Base-by-base conservation (phyloP, 2,113 vertebrate genomes). In the Odobenus rosmarus region DNA sequence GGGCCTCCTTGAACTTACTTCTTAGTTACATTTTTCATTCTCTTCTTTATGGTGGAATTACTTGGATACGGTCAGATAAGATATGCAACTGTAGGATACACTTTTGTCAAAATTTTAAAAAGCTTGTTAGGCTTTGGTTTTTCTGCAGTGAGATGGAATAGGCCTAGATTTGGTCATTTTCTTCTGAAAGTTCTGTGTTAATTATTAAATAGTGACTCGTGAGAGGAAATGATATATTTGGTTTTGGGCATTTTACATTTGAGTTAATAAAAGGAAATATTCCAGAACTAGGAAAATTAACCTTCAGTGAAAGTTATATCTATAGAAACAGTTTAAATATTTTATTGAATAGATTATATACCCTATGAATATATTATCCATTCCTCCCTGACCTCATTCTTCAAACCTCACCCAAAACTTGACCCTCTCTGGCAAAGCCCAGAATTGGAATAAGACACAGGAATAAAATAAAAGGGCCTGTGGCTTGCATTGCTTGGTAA, bases 141-240 rank as follows among this genome's bases (percentile, higher is more conserved):
- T 67, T 53, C 46, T 67, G 13, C 46, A 67, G 13, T 67, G n/a
- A 55, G 7, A 67, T 39, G 49, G 12, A 18, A 67, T 36, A 79
- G n/a, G 5, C 74, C 31, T 69, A 24, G 39, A 13, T 88, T 87
- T 71, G 51, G 28, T 80, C n/a, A 64, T 77, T 67, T 64, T 86
- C 4, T 4, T 94, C 42, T 88, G 61, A 88, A 59, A 88, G 21
- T 80, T 88, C 61, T 71, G 31, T 69, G n/a, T 94, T 69, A 69
- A 87, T 57, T 81, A 59, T 59, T 21, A 88, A 94, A 49, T 80
- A 87, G 49, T 94, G 51, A 31, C 18, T 88, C 23, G 15, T 51
- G 23, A 94, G 51, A 94, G 51, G 61, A 94, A 81, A 31, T 94
- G 4, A 94, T 80, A 80, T 69, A 59, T 79, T 88, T 71, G 23